Percentiles rank a stretch among this genome's conserved stretches.
phyloP scores from a whole-genome alignment of 2,797 vertebrate species.

The Apogon talboti region DNA sequence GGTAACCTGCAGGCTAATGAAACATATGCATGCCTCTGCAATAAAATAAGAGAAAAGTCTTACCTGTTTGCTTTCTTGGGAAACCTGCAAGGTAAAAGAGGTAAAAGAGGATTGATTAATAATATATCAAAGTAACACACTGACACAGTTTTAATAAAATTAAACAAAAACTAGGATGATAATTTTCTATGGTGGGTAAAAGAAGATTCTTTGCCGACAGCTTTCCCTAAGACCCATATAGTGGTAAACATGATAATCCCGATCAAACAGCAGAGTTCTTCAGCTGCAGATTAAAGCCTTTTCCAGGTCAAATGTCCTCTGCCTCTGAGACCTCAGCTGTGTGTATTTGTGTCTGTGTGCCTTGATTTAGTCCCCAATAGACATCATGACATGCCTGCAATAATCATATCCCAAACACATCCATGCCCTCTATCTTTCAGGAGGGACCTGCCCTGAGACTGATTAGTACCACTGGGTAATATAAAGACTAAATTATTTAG shows the following conservation, averaged over 20 bases:
- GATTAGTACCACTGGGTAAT: conserved; percentile 31
- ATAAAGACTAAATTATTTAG: conserved; percentile 25
- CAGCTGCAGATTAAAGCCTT: conserved; percentile 77
- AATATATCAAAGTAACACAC: conserved; percentile 31
- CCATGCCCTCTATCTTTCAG: conserved; percentile 30
- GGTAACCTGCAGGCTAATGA: conserved; percentile 25
- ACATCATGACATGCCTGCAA: conserved; percentile 52
- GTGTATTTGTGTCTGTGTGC: conserved; percentile 3
- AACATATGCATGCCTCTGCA: conserved; percentile 9
- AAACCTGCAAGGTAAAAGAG: conserved; percentile 89
- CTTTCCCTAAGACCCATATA: conserved; percentile 44
- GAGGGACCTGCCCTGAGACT: conserved; percentile 14
- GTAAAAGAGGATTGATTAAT: conserved; percentile 52
- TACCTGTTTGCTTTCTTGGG: conserved; percentile 97
- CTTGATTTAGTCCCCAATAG: conserved; percentile 41
- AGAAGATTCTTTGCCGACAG: conserved; percentile 50
- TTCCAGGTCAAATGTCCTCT: conserved; percentile 76
- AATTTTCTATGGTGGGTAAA: conserved; percentile 9
- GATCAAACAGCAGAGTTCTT: conserved; percentile 72
- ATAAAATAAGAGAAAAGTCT: conserved; percentile 56
- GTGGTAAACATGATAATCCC: conserved; percentile 79
- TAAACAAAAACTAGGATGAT: conserved; percentile 22
- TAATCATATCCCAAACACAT: conserved; percentile 58
- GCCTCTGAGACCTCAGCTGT: conserved; percentile 51
- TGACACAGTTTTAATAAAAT: background rate